Evolutionary conservation across 1,140 invertebrate species (phyloP).

Genomic region (Sarcophaga bullata): DNA sequence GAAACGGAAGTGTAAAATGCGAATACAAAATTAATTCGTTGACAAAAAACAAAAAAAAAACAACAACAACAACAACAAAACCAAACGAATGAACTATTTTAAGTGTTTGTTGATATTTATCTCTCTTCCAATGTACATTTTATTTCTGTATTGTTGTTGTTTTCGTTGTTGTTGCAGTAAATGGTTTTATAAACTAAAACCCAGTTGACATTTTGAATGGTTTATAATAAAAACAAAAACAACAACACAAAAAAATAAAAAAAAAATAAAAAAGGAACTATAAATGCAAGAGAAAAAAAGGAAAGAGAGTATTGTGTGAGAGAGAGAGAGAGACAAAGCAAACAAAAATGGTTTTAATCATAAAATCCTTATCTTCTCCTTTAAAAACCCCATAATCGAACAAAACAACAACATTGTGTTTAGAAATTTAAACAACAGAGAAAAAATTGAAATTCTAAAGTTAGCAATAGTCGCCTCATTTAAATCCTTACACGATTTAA

Average conservation of each 20-base stretch:
- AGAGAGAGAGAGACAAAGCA: no score
- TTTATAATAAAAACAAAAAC: neutral
- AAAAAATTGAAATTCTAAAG: no score
- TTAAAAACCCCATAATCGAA: neutral
- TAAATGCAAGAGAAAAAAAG: no score
- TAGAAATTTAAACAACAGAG: neutral
- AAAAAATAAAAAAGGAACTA: no score
- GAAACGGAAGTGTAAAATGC: conserved; percentile 10
- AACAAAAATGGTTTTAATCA: conserved; percentile 2
- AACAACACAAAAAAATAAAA: no score
- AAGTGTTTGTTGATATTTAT: conserved; percentile 7
- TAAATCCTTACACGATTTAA: no score
- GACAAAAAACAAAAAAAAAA: neutral
- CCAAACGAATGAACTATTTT: neutral
- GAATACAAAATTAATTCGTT: conserved; percentile 10
- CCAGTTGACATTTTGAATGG: conserved; percentile 13
- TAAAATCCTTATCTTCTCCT: neutral
- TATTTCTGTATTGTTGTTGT: no score
- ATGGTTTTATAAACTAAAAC: neutral
- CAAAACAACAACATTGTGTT: neutral
- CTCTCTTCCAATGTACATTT: neutral
- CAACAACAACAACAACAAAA: no score
- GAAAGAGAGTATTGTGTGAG: no score
- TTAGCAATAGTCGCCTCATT: no score
- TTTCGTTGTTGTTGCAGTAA: neutral